Evolutionary conservation across 1,140 invertebrate genomes (phyloP).

Genomic region (Drosophila hydei): DNA sequence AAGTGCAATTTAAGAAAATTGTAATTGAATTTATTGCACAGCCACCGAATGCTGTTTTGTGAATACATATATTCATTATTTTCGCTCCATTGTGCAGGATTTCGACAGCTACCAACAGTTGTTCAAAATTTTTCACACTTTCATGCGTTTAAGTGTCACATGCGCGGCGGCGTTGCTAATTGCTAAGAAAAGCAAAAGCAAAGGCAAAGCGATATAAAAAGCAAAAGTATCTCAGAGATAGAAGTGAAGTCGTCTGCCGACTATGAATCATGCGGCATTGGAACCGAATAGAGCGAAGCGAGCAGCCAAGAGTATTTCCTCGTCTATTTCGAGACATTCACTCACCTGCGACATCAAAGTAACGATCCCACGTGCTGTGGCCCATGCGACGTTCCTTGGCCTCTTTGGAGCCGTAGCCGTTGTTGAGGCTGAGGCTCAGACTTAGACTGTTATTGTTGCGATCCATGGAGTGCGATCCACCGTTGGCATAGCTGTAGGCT

Average conservation of each 20-base stretch:
- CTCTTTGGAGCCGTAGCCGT: constrained; percentile 39
- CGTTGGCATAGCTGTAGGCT: constrained; percentile 30
- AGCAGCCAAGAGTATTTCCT: constrained; percentile 39
- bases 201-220: constrained; percentile 47
- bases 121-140: constrained; percentile 73
- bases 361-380: constrained; percentile 65
- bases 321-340: constrained; percentile 33
- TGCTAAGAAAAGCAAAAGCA: constrained; percentile 61
- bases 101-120: constrained; percentile 50
- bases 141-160: constrained; percentile 78
- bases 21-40: neutral
- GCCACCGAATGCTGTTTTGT: neutral
- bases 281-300: neutral
- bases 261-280: constrained; percentile 61
- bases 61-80: neutral
- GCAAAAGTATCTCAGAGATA: constrained; percentile 43
- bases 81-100: constrained; percentile 53
- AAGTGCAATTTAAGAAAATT: too few species aligned
- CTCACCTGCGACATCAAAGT: constrained; percentile 77
- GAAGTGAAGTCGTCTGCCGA: constrained; percentile 34
- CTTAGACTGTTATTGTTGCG: constrained; percentile 73
- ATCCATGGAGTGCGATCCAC: constrained; percentile 58
- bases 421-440: constrained; percentile 49
- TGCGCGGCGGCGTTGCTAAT: constrained; percentile 70
- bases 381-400: constrained; percentile 55